Base-by-base conservation (phyloP, 1,140 invertebrate species). In the Pygmarrhopalites habei region DNA sequence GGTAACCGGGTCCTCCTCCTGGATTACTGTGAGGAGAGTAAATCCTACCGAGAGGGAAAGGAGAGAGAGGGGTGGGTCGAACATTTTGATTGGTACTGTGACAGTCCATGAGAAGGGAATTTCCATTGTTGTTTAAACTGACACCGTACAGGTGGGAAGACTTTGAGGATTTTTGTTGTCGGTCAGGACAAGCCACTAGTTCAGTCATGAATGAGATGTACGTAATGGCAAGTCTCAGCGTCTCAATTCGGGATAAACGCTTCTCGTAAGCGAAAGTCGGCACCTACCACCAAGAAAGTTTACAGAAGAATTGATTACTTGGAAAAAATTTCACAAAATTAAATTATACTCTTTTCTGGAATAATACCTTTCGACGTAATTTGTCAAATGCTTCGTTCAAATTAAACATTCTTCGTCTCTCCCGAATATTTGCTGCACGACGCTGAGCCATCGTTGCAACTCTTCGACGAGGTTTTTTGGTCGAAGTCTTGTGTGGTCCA, bases 251-350 rank as follows among this genome's bases (percentile, higher is more conserved):
- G 0, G 95, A 98, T 0, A 99, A 81, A 0, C 96, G 82, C 75
- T 98, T 98, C 76, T 99, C 96, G 73, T 98, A 99, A 0, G 96
- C 95, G 75, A 99, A 99, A 1, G 96, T 99, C 25, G 96, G 96
- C 14, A 98, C 95, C 75, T 81, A 51, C 25, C 55, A n/a, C 35
- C 19, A 35, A 35, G 15, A 35, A 35, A 7, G 32, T 35, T 55
- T 17, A 61, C 23, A 14, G 49, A 3, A 10, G 12, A 19, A 15
- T 12, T 28, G n/a, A 32, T 43, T 23, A 14, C 17, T 35, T 55
- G 29, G 1, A 28, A 44, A 17, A 19, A 30, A 57, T 12, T 55
- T 5, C 47, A 46, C 21, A 43, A 41, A 23, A 25, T 19, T 32
- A 26, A 56, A 28, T 23, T 23, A 7, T 25, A 28, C 2, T 49